A percentile compares a stretch with the other conserved stretches of the same genome.
phyloP scores from a whole-genome alignment of 1,140 invertebrate genomes.

The Rhysida immarginata region DNA sequence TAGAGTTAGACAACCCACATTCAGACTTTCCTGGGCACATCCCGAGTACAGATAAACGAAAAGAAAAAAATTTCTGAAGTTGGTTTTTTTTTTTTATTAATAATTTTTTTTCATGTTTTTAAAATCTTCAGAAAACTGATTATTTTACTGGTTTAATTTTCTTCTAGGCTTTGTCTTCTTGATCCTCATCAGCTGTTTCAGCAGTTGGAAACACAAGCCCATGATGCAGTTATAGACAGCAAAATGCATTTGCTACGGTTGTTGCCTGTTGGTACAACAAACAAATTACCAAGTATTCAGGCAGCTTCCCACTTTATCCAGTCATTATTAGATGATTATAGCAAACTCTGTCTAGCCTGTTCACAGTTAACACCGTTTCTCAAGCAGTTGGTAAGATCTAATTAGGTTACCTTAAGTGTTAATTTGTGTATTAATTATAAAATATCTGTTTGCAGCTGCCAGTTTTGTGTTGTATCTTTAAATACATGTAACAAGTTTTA shows the following conservation, averaged over 20 bases:
- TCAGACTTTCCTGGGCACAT: too few species aligned
- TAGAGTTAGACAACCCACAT: too few species aligned
- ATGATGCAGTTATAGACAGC: constrained; percentile 45
- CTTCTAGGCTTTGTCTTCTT: constrained; percentile 38
- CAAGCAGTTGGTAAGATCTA: constrained; percentile 31
- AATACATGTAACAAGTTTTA: too few species aligned
- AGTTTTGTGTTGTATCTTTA: too few species aligned
- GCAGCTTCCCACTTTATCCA: constrained; percentile 33
- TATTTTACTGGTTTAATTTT: constrained; percentile 17
- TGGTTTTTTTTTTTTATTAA: too few species aligned
- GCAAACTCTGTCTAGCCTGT: constrained; percentile 40
- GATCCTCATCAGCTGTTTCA: constrained; percentile 45
- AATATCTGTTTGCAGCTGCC: too few species aligned
- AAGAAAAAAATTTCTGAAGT: too few species aligned
- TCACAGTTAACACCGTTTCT: constrained; percentile 38
- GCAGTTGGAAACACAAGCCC: constrained; percentile 41
- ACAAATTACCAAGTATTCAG: constrained; percentile 30
- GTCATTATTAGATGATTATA: constrained; percentile 44
- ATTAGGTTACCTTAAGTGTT: background rate
- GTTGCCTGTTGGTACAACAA: constrained; percentile 23
- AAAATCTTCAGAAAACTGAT: background rate
- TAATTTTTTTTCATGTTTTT: too few species aligned
- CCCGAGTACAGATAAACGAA: too few species aligned
- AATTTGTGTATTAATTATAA: background rate
- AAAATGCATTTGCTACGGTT: constrained; percentile 42